Base-by-base conservation (phyloP, 2,113 vertebrate species). In the Muscicapa adusta region DNA sequence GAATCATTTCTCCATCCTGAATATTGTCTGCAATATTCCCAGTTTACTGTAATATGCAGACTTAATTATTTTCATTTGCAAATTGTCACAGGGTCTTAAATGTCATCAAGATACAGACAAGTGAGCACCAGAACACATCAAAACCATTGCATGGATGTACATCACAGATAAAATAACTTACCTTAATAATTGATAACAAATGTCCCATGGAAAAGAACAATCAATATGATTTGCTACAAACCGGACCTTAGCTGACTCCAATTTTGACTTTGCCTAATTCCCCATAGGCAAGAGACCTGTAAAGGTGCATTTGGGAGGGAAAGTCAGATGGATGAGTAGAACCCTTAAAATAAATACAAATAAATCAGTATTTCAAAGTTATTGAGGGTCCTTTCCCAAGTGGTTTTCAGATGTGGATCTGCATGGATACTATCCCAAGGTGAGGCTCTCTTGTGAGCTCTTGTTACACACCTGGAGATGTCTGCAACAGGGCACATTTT, bases 1-100 rank as follows among this genome's bases (percentile, higher is more conserved):
- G 77, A 94, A 93, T 90, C 60, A 92, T 92, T 90, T 86, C 65
- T 91, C 71, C 80, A 79, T 68, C 89, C 60, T 94, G 68, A 86
- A 54, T 58, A 36, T 42, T 83, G 38, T 86, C 60, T 90, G 38
- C 63, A 88, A 40, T 57, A 93, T 77, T 80, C 48, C 31, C 28
- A 66, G 78, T 78, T 94, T 81, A 61, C 38, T 82, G 74, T 91
- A 78, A 93, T 68, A 75, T 22, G 23, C 66, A 84, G 54, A 79
- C 31, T 43, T 86, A 68, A 93, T 92, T 91, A 82, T 84, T 82
- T 94, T 94, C 66, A 80, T 94, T 93, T 82, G 45, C 56, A 71
- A 77, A 91, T 16, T 80, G 48, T 63, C 89, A 66, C 42, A 22
- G 23, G 57, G 45, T 56, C 71, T 73, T 57, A 76, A 66, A 71